Conservation (phyloP, 1,140 invertebrate genomes). For the Pachypeltis micranthus region DNA sequence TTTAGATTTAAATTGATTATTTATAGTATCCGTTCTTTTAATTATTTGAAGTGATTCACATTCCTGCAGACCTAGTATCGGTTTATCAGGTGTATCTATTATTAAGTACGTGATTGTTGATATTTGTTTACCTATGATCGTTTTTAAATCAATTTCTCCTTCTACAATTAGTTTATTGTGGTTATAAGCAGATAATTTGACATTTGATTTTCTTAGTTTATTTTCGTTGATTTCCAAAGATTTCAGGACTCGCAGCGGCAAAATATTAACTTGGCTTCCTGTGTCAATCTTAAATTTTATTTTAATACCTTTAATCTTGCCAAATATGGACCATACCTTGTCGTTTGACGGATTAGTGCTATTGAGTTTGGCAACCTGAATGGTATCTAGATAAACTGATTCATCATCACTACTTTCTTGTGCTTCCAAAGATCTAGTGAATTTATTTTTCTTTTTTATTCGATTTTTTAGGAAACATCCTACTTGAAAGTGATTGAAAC, state of each 20-base stretch:
- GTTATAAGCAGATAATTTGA: neutral
- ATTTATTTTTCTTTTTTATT: too few species aligned
- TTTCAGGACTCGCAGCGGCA: neutral
- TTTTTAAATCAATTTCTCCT: neutral
- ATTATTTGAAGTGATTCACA: neutral
- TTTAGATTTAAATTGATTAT: neutral
- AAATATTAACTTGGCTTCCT: neutral
- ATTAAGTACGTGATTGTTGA: neutral
- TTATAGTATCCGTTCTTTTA: neutral
- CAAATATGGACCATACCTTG: too few species aligned
- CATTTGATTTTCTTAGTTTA: neutral
- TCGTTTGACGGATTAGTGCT: too few species aligned
- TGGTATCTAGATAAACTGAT: too few species aligned
- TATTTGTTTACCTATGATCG: neutral
- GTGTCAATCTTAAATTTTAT: neutral
- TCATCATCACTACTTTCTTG: too few species aligned
- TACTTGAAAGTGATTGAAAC: too few species aligned
- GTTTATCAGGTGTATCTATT: too few species aligned
- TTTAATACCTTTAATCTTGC: neutral
- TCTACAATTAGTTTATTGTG: neutral
- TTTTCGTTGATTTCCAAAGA: neutral
- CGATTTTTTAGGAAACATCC: too few species aligned
- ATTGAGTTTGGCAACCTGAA: too few species aligned
- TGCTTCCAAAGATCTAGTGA: too few species aligned
- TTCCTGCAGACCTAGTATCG: neutral